A percentile compares a stretch with the other conserved stretches of the same genome.
Evolutionary conservation across 2,888 invertebrate species (phyloP).

Genomic region (Danaus chrysippus): DNA sequence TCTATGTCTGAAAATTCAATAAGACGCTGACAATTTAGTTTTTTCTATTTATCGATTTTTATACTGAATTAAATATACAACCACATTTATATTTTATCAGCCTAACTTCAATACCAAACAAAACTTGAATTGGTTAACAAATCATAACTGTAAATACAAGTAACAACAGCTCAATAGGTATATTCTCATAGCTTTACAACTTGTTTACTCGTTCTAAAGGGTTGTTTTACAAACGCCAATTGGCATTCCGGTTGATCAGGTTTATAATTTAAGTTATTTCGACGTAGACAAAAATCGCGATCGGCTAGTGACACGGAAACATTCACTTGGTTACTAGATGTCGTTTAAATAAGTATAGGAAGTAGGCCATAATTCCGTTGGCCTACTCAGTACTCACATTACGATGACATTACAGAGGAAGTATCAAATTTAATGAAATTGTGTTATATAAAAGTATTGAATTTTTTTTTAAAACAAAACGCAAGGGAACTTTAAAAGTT

Average conservation of each 20-base stretch:
- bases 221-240: conserved; percentile 3
- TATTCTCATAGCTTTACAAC: background rate
- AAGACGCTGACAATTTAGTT: no score
- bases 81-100: no score
- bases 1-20: no score
- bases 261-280: conserved; percentile 19
- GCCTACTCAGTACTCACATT: conserved; percentile 64
- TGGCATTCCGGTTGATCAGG: conserved; percentile 6
- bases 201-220: background rate
- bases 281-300: conserved; percentile 38
- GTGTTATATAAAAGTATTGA: background rate
- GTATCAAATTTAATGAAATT: background rate
- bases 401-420: conserved; percentile 41
- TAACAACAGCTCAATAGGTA: background rate
- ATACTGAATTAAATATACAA: no score
- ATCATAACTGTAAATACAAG: no score
- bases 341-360: conserved; percentile 51
- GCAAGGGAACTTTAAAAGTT: no score
- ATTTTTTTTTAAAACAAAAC: no score
- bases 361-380: conserved; percentile 68
- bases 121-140: no score
- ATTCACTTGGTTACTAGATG: conserved; percentile 58
- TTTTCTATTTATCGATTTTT: no score
- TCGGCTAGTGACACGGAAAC: conserved; percentile 48
- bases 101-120: no score